Evolutionary conservation across 2,113 vertebrate species (phyloP), one percentile per base, ranked within the genome.

Genomic region (Leucopsar rothschildi): DNA sequence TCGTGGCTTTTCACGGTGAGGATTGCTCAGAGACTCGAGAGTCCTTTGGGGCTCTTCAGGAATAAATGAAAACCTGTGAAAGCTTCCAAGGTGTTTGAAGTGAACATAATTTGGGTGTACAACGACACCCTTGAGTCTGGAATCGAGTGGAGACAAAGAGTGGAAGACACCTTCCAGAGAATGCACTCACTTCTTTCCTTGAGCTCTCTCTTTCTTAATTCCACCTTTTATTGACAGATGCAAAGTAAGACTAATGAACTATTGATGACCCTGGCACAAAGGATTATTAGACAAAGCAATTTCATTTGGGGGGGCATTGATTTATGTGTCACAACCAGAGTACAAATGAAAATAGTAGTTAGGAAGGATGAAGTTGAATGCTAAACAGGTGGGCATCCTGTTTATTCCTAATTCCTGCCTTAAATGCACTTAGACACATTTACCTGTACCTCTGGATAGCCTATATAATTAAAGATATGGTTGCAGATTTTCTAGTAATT

Each of bases 231-330:
- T 78, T 91, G 93, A 90, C 68, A 90, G 89, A 73, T 88, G 84
- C 82, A 90, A 95, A 95, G 92, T 63, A 92, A 86, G 90, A 95
- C 87, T 94, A 96, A 97, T 94, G 93, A 94, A 77, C 93, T 96
- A 88, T 63, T 83, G 94, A 95, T 87, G 87, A 90, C 82, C 63
- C 75, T 69, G 72, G 90, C 85, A 91, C 90, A 91, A 94, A 96
- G 87, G 65, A 93, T 95, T 95, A 95, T 95, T 79, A 95, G 66
- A 91, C 86, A 93, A 90, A 95, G 91, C 87, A 90, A 50, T 91
- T 95, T 88, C 69, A 73, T 95, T 90, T 87, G 69, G 84, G 80
- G 50, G 45, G n/a, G 42, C 90, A 96, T 96, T 83, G 93, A 95
- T 95, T 94, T 91, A 9, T 20, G 4, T 33, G 39, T 77, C 79